Base-by-base conservation (phyloP, 2,113 vertebrate species). In the Himantopus leucocephalus region DNA sequence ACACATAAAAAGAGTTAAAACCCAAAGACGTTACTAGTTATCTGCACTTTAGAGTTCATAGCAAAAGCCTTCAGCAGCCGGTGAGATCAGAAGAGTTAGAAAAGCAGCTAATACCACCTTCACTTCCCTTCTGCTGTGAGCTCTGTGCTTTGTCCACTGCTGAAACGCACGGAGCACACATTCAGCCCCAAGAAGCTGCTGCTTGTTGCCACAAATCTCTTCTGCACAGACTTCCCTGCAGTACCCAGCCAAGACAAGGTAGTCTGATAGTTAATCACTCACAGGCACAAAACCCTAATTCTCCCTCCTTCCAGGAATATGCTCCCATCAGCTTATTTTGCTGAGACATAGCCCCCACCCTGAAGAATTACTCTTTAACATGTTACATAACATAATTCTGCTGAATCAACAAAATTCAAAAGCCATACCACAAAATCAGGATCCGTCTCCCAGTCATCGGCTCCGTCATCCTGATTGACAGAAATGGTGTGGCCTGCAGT, bases 401-500 rank as follows among this genome's bases (percentile, higher is more conserved):
- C 22, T 10, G 8, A 71, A 48, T 11, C 20, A 21, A 20, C 0
- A 10, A 23, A 88, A 8, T 50, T 14, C 53, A 7, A 11, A 68
- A 62, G 59, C 48, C 96, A 3, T 96, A 99, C 99, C 99, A 99
- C 99, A 85, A 99, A 99, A 93, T 99, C 99, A 0, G 99, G 99
- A 96, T 99, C 99, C 0, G 99, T 99, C 96, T 99, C 99, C 99
- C 99, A 99, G 98, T 99, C 99, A 8, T 99, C 99, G 0, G 97
- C 98, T 52, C 97, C 99, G 0, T 99, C 98, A 2, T 98, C 98
- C 34, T 98, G 97, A 21, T 76, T 48, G 74, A 99, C 92, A 7
- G 93, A 98, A 82, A 99, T 96, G 0, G 98, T 95, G 87, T 99
- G 99, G 85, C 99, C 99, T 48, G 98, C 99, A 27, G 98, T 98